Evolutionary conservation across 2,888 invertebrate species (phyloP), one percentile per base, ranked within the genome.

Genomic region (Epirrhoe tristata): DNA sequence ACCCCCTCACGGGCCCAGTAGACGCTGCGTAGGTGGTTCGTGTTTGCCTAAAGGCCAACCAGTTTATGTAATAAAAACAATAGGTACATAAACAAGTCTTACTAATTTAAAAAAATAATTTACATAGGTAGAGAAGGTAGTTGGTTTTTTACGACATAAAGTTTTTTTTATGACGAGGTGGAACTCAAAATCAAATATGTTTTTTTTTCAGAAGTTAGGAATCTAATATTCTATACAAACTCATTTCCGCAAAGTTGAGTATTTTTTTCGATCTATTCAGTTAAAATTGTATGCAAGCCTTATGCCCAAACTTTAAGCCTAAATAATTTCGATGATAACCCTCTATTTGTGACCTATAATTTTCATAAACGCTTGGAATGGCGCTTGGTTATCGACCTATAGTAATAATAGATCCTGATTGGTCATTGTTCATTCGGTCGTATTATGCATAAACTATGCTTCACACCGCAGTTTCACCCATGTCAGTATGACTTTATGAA

Each of bases 11-110:
- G 53, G 14, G 50, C 65, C 52, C 39, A 51, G 56, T 53, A 63
- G 67, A 67, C 52, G 57, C 63, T 63, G 36, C 59, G 67, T 59
- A 56, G 52, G 52, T 48, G 8, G 54, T 43, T 67, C 63, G 63
- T 60, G 39, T 50, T 63, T 51, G 48, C 60, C 56, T 52, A 16
- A 52, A 16, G 55, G 36, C 63, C 32, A 55, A 31, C 17, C 16
- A 31, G 34, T 59, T 65, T 53, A 32, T 5, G 32, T 14, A 58
- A 48, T 46, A 52, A 14, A 54, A 58, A 54, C 48, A 31, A 48
- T 58, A n/a, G n/a, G n/a, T n/a, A 58, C 34, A 17, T 43, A 31
- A 53, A 32, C 16, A 16, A 57, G 10, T 12, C 3, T 43, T 36
- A 34, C 7, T 34, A 7, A 0, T 4, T 5, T 6, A 34, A 10